Base-by-base conservation (phyloP, 2,888 invertebrate species). In the Parthenolecanium corni region DNA sequence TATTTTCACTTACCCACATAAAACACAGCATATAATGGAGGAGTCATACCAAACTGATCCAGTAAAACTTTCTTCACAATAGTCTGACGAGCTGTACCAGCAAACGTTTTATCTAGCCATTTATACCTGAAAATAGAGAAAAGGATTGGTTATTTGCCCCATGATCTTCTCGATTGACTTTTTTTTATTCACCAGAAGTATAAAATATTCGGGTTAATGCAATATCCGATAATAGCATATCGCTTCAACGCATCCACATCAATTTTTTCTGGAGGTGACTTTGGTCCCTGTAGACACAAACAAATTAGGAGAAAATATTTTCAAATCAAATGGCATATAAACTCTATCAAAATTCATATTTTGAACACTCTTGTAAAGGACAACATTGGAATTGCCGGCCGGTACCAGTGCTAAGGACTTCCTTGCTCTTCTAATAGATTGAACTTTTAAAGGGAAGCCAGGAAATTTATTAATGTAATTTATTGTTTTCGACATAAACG, bases 11-110 rank as follows among this genome's bases (percentile, higher is more conserved):
- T 74, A 87, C 89, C 76, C 16, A 81, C 78, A 71, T 80, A 90
- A 72, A 90, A 90, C 3, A 82, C 70, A 0, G 80, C 80, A 16
- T 89, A 73, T 47, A 89, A 73, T 21, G 80, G 76, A 0, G 89
- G 89, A 1, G 89, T 86, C 73, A 88, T 78, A 2, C 86, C 64
- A 70, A 86, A 82, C 74, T 90, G 89, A 73, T 90, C 90, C 63
- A 83, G 73, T 0, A 82, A 70, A 52, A 89, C 77, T 75, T 90
- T 90, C 66, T 80, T 81, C 0, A 79, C 70, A 24, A 89, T 79
- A 0, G 79, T 77, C 71, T 76, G 80, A 12, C 76, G 72, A 0
- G 83, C 72, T 1, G 79, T 85, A 1, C 88, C 89, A 0, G 78
- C 78, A 68, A 83, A 82, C 66, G 78, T 81, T 64, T 75, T 76